phyloP scores from a whole-genome alignment of 2,797 vertebrate species.

The Halcyon smyrnensis region DNA sequence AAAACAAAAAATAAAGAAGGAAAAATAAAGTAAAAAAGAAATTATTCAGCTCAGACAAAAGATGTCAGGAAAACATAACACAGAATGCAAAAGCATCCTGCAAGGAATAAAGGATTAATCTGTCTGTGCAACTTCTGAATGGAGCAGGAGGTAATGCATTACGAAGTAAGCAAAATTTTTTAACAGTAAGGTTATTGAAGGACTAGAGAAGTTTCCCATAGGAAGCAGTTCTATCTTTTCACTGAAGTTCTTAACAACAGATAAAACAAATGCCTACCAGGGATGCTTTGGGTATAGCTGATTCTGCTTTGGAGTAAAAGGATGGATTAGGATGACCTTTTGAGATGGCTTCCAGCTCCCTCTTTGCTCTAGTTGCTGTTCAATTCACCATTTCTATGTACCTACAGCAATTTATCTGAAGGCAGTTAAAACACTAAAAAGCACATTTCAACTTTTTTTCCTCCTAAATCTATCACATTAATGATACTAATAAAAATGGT shows the following conservation, averaged over 20 bases:
- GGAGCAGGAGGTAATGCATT: background rate
- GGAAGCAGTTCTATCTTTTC: background rate
- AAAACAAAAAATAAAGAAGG: too few species aligned
- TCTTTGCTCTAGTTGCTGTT: background rate
- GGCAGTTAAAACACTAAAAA: constrained; percentile 14
- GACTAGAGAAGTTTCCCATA: background rate
- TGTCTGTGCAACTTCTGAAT: background rate
- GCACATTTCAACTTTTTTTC: background rate
- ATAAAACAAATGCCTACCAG: background rate
- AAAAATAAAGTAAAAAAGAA: background rate
- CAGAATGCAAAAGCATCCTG: background rate
- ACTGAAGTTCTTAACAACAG: background rate
- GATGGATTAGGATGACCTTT: background rate
- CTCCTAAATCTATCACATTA: constrained; percentile 53
- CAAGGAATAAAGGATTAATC: background rate
- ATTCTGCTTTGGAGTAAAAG: constrained; percentile 15
- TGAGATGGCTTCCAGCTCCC: constrained; percentile 25
- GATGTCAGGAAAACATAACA: background rate
- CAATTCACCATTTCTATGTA: background rate
- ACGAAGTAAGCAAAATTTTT: background rate
- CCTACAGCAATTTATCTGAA: background rate
- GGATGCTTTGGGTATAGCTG: background rate
- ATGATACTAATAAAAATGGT: constrained; percentile 46
- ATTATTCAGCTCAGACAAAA: background rate
- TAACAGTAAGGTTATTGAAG: background rate